These are phyloP conservation scores for Spea bombifrons DNA, from an alignment of 2,113 vertebrate genomes.

Conservation along the genomic window DNA sequence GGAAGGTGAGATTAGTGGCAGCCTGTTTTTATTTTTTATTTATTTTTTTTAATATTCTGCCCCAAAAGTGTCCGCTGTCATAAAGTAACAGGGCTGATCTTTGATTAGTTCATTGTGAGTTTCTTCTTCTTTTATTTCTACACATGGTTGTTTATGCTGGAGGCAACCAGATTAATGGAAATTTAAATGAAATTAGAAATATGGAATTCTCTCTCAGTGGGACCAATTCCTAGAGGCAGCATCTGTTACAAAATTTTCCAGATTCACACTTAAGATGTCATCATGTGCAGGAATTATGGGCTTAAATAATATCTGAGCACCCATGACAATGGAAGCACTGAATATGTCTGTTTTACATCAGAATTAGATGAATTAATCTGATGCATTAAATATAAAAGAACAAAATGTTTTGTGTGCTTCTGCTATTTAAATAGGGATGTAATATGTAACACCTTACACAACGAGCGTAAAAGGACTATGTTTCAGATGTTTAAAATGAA, in stretches of 20 bases:
- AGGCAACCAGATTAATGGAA: not conserved
- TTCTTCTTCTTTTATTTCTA: conserved; percentile 3
- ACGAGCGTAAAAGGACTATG: too few relatives aligned
- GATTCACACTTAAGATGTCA: not conserved
- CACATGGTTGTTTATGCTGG: not conserved
- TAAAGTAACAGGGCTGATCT: not conserved
- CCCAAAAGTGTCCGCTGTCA: not conserved
- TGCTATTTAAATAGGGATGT: too few relatives aligned
- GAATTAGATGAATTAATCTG: too few relatives aligned
- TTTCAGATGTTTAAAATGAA: too few relatives aligned
- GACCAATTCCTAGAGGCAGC: not conserved
- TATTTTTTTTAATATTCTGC: not conserved
- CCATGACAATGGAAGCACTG: too few relatives aligned
- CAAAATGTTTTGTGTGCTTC: too few relatives aligned
- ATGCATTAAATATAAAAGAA: too few relatives aligned
- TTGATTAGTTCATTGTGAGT: not conserved
- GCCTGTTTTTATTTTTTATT: not conserved
- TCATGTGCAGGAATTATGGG: too few relatives aligned
- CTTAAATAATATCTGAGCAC: too few relatives aligned
- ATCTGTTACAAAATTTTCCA: not conserved
- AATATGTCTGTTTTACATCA: too few relatives aligned
- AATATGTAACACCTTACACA: too few relatives aligned
- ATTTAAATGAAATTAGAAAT: not conserved
- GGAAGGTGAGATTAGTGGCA: too few relatives aligned
- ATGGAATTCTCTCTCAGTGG: conserved; percentile 2